These are phyloP conservation scores for Lymantria dispar DNA, from an alignment of 2,888 invertebrate genomes.

Conservation along the genomic window DNA sequence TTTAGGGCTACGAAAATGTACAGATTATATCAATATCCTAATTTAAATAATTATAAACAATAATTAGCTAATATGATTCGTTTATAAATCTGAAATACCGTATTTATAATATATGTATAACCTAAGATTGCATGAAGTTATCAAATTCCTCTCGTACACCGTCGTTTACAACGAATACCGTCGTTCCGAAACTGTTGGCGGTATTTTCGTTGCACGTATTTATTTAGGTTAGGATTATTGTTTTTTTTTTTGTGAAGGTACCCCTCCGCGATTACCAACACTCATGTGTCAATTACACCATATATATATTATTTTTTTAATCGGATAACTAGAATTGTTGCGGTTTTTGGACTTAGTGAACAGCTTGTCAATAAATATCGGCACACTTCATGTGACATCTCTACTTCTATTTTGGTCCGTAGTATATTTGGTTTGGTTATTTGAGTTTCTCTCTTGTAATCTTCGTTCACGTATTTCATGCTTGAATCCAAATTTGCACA, in stretches of 20 bases:
- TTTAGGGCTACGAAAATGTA: not conserved
- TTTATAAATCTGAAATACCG: too few species aligned
- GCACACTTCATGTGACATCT: conserved; percentile 6
- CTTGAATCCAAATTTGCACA: not conserved
- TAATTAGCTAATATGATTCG: too few species aligned
- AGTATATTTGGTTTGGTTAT: not conserved
- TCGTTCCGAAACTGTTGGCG: conserved; percentile 19
- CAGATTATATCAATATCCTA: too few species aligned
- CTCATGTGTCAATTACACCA: conserved; percentile 27
- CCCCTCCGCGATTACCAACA: conserved; percentile 37
- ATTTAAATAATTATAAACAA: too few species aligned
- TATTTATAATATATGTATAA: too few species aligned
- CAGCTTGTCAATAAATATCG: conserved; percentile 4
- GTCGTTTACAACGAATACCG: conserved; percentile 27
- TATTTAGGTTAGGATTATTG: conserved; percentile 39
- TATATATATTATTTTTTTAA: conserved; percentile 10
- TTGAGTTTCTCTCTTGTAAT: not conserved
- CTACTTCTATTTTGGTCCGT: conserved; percentile 4
- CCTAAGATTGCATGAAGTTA: not conserved
- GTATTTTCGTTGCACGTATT: conserved; percentile 31
- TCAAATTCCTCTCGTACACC: conserved; percentile 21
- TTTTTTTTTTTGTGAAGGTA: conserved; percentile 30
- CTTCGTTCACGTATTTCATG: not conserved
- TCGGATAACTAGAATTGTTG: conserved; percentile 12
- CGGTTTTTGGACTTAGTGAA: conserved; percentile 9